phyloP scores from a whole-genome alignment of 1,140 invertebrate genomes.

The Phymorhynchus buccinoides region DNA sequence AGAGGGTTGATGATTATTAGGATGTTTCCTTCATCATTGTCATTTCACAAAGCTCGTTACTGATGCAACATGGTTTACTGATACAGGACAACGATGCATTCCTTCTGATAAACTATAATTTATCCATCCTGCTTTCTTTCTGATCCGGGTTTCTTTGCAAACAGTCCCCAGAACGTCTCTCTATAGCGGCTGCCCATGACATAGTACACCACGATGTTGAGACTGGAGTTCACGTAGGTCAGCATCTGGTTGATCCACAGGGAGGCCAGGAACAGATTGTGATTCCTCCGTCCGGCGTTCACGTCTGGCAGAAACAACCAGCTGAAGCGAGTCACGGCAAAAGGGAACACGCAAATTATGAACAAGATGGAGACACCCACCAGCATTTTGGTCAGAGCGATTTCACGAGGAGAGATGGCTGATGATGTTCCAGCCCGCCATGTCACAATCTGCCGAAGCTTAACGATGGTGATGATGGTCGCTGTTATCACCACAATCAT shows the following conservation, averaged over 20 bases:
- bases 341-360: constrained; percentile 6
- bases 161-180: background rate
- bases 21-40: too few species aligned
- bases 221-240: background rate
- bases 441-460: background rate
- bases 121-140: background rate
- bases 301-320: background rate
- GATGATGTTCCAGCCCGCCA: background rate
- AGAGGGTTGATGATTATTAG: too few species aligned
- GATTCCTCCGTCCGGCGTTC: background rate
- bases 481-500: background rate
- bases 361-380: background rate
- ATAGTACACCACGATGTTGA: constrained; percentile 8
- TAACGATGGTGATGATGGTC: background rate
- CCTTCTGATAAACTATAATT: too few species aligned
- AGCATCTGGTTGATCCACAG: background rate
- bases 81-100: too few species aligned
- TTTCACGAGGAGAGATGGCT: background rate
- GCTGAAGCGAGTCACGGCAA: background rate
- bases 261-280: background rate
- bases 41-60: too few species aligned
- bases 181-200: background rate
- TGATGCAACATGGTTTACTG: too few species aligned
- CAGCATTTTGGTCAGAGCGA: constrained; percentile 19
- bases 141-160: background rate